Percentiles rank a stretch among this genome's conserved stretches.
Conservation (phyloP, 2,888 invertebrate genomes). For the Agriopis leucophaearia region DNA sequence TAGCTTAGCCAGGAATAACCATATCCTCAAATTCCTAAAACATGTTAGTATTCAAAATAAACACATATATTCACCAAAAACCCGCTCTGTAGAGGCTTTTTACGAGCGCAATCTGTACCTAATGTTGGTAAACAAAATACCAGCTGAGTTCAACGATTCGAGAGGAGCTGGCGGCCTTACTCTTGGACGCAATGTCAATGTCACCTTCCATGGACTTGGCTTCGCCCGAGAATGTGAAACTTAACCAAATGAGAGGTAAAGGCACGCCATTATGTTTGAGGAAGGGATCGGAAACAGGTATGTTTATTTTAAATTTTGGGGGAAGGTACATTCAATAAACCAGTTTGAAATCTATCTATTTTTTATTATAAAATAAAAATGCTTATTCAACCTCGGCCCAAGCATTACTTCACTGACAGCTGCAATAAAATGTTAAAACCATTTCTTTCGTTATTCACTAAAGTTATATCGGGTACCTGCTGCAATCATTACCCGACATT, state of each 20-base stretch:
- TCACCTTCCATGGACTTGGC: conserved; percentile 67
- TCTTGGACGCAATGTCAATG: conserved; percentile 75
- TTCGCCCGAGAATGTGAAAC: conserved; percentile 23
- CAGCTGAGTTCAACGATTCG: conserved; percentile 69
- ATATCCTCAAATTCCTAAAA: too few species aligned
- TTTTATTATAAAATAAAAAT: background rate
- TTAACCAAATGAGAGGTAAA: conserved; percentile 14
- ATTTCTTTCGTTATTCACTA: too few species aligned
- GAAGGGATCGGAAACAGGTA: conserved; percentile 19
- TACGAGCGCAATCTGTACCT: conserved; percentile 42
- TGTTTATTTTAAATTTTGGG: conserved; percentile 10
- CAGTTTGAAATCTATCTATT: conserved; percentile 7
- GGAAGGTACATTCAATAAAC: conserved; percentile 3
- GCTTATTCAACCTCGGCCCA: background rate
- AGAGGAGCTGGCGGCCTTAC: conserved; percentile 50
- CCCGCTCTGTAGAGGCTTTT: background rate
- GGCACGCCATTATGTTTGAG: conserved; percentile 16
- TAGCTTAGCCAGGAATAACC: too few species aligned
- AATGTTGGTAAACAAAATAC: conserved; percentile 62
- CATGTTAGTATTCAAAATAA: too few species aligned
- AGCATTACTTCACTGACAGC: too few species aligned
- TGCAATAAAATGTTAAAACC: too few species aligned
- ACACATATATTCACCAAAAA: too few species aligned
- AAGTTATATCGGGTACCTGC: too few species aligned
- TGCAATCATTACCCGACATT: too few species aligned